A percentile compares a stretch with the other conserved stretches of the same genome.
Conservation (phyloP, 1,140 invertebrate species). For the Pseudomyrmex concolor region DNA sequence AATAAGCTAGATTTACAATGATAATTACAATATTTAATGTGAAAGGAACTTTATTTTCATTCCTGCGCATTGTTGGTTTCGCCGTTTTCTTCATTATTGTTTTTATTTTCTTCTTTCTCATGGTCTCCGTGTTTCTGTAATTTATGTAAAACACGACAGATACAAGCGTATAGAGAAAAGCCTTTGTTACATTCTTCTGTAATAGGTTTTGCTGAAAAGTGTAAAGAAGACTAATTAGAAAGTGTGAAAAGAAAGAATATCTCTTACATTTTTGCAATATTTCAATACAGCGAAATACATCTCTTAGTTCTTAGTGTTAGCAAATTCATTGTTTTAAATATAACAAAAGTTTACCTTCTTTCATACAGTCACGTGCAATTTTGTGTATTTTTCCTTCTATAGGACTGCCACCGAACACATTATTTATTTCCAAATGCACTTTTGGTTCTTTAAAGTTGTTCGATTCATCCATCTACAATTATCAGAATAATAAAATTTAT, state of each 20-base stretch:
- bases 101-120: too few species aligned
- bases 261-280: not conserved
- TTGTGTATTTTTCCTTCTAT: not conserved
- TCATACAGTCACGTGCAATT: not conserved
- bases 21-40: not conserved
- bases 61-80: not conserved
- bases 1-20: not conserved
- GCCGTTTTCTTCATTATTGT: not conserved
- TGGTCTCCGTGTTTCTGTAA: not conserved
- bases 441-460: not conserved
- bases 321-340: not conserved
- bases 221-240: too few species aligned
- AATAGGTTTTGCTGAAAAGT: too few species aligned
- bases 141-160: not conserved
- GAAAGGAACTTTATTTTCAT: not conserved
- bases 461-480: not conserved
- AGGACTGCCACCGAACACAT: rapidly evolving
- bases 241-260: too few species aligned
- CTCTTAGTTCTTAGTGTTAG: not conserved
- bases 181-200: too few species aligned
- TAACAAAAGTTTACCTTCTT: slow-evolving; percentile 13
- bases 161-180: not conserved
- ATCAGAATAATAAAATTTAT: not conserved
- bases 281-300: not conserved
- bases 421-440: not conserved